Evolutionary conservation across 2,888 invertebrate species (phyloP).

Genomic region (Tromatobia lineatoria): DNA sequence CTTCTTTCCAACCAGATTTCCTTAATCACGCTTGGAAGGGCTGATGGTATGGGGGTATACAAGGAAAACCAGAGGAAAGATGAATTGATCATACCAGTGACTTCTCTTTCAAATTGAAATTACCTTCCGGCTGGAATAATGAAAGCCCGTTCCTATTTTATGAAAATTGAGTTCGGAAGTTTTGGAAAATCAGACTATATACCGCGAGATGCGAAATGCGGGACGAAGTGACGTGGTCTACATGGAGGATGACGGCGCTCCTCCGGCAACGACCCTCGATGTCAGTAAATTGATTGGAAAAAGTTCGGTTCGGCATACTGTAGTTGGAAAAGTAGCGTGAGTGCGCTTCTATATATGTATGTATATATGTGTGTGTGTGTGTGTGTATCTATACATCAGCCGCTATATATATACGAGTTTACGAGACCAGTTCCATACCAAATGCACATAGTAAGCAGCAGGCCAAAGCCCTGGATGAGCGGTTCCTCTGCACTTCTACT

Average conservation of each 20-base stretch:
- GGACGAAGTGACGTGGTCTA: constrained; percentile 8
- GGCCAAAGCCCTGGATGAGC: background rate
- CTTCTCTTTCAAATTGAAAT: constrained; percentile 70
- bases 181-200: constrained; percentile 58
- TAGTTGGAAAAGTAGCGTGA: constrained; percentile 46
- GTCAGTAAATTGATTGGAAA: constrained; percentile 65
- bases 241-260: constrained; percentile 40
- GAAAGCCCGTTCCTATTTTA: constrained; percentile 62
- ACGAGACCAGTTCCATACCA: constrained; percentile 9
- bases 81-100: constrained; percentile 68
- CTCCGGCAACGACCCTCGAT: constrained; percentile 53
- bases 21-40: constrained; percentile 65
- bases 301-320: constrained; percentile 50
- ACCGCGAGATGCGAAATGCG: constrained; percentile 5
- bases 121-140: constrained; percentile 68
- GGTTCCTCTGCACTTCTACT: background rate
- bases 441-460: constrained; percentile 40
- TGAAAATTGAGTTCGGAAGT: constrained; percentile 64
- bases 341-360: constrained; percentile 10
- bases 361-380: too few species aligned
- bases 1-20: constrained; percentile 67
- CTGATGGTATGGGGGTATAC: constrained; percentile 27
- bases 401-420: background rate
- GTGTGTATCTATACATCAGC: background rate
- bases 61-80: constrained; percentile 56